Base-by-base conservation (phyloP, 2,888 invertebrate genomes). In the Vanessa cardui region DNA sequence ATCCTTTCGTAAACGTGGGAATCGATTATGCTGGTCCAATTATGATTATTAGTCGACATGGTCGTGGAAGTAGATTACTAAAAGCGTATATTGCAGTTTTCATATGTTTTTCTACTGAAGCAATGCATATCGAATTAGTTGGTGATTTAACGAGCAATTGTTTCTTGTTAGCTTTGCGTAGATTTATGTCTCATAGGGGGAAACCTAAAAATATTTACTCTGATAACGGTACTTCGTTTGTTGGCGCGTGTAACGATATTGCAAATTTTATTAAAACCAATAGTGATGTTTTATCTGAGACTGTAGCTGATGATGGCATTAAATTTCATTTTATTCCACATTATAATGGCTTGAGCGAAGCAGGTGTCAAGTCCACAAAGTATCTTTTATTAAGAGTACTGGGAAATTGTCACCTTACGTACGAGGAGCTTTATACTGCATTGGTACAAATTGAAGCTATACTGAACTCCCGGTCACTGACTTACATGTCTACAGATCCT, bases 321-420 rank as follows among this genome's bases (percentile, higher is more conserved):
- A 58, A 58, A n/a, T 58, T 58, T 39, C 39, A 58, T 39, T 58
- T 58, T n/a, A 58, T 8, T 58, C 58, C 58, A 12, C 58, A 58
- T 58, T 33, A 39, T 39, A 58, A 16, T 16, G 46, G 16, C n/a
- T 16, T 47, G 16, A 16, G 46, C 16, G 16, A 47, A 47, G 16
- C 15, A 47, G n/a, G 16, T 47, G n/a, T 47, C 46, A 47, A 16
- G n/a, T 47, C n/a, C 46, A 47, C 46, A 47, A 33, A 58, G n/a
- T 58, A 39, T 58, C 39, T 44, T 39, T 26, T 26, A 26, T 26
- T 26, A 26, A 26, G 26, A 26, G 26, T 26, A 26, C 26, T 26
- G 26, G 26, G 26, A 26, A 26, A 26, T 26, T 26, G 26, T 26
- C 2, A 26, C 26, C 26, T 26, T 26, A 26, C 26, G 26, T 26